A percentile compares a stretch with the other conserved stretches of the same genome.
Evolutionary conservation across 2,113 vertebrate genomes (phyloP).

Genomic region (Cebidichthys violaceus): DNA sequence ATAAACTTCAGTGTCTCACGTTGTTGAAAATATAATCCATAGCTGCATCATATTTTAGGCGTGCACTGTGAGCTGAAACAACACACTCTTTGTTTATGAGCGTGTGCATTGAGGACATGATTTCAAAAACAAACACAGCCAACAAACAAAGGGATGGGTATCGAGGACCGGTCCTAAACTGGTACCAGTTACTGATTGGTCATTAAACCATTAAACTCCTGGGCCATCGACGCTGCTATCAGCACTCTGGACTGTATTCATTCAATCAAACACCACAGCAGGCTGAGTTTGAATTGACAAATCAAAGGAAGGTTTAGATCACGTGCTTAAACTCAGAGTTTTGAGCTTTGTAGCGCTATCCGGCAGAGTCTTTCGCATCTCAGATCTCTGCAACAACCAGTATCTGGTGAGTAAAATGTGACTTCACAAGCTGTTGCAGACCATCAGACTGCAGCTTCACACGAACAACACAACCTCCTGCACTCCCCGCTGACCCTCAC

Average conservation of each 20-base stretch:
- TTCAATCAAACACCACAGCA: too few species aligned
- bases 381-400: background rate
- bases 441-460: background rate
- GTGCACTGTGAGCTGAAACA: background rate
- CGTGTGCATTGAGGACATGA: background rate
- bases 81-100: background rate
- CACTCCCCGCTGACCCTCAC: constrained; percentile 77
- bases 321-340: too few species aligned
- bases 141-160: background rate
- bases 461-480: background rate
- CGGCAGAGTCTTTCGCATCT: background rate
- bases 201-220: background rate
- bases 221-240: too few species aligned
- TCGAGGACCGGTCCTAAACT: background rate
- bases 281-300: too few species aligned
- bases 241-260: too few species aligned
- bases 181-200: background rate
- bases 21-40: background rate
- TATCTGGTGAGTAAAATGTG: background rate
- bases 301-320: too few species aligned
- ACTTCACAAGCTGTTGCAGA: background rate
- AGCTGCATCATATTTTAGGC: background rate
- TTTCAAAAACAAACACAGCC: background rate
- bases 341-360: too few species aligned
- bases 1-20: background rate